Evolutionary conservation across 2,113 vertebrate genomes (phyloP), one percentile per base, ranked within the genome.

Genomic region (Aptenodytes forsteri): DNA sequence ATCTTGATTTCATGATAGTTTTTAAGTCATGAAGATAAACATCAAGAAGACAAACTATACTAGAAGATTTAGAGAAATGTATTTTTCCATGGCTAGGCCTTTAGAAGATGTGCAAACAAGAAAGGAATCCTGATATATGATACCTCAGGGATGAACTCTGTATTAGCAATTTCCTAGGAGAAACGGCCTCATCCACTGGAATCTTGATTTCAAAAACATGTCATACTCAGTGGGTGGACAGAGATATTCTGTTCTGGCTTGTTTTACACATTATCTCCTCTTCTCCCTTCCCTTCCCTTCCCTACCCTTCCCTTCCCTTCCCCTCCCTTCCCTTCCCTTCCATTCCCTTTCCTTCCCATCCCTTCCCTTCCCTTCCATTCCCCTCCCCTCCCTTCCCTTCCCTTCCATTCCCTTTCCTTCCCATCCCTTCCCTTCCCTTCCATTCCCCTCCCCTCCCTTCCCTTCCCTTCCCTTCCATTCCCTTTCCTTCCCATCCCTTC

Each of bases 121-220:
- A 75, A 80, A 78, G 9, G 17, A 90, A 82, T 47, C 3, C 1
- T 32, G 19, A 65, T 25, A 61, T 6, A 23, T 10, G 12, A 62
- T 52, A 58, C 13, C 9, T 83, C 27, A 47, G 25, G n/a, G 32
- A 71, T 40, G 34, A 56, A 36, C 13, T 50, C 15, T 42, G 1
- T 19, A 32, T 36, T 64, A 10, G 32, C 40, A 72, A 13, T 55
- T 96, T 71, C 34, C 40, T n/a, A 26, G 46, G 21, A 73, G 36
- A 78, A 87, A 73, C 6, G 78, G 16, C 30, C 30, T 78, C 2
- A 1, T 49, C 27, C 30, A 61, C 4, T 0, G 0, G 34, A 84
- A 78, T 27, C 16, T 46, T 47, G 18, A 78, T 54, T 87, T 92
- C 14, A 76, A 75, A 85, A 36, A 29, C 3, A 6, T 67, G 40